Conservation (phyloP, 2,113 vertebrate genomes). For the Propithecus coquereli region DNA sequence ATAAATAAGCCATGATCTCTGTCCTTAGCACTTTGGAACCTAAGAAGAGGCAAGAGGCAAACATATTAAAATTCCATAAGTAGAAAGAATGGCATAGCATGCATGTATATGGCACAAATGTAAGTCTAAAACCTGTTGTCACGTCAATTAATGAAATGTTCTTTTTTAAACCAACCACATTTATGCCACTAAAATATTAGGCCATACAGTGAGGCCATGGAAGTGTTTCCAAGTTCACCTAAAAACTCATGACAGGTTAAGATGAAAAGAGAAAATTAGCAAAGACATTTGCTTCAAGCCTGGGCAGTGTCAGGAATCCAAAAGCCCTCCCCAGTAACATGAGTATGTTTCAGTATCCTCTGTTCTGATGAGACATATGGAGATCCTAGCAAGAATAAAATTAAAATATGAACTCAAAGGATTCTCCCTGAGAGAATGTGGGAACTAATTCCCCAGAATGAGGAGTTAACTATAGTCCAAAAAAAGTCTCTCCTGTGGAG, state of each 20-base stretch:
- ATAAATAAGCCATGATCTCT: neutral
- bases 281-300: neutral
- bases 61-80: neutral
- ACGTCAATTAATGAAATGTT: neutral
- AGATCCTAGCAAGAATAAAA: neutral
- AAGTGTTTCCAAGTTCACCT: neutral
- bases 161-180: neutral
- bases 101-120: neutral
- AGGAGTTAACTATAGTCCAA: neutral
- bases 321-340: neutral
- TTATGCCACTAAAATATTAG: neutral
- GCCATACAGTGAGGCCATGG: neutral
- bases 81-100: neutral
- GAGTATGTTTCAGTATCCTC: neutral
- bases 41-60: neutral
- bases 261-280: neutral
- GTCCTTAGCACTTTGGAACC: neutral
- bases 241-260: neutral
- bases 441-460: neutral
- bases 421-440: neutral
- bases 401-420: neutral
- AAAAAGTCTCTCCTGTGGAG: neutral
- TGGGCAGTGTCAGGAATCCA: neutral
- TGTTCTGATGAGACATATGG: neutral
- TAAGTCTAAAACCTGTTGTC: neutral